Percentiles rank a stretch among this genome's conserved stretches.
Conservation (phyloP, 2,888 invertebrate genomes). For the Ormyrus rosae region DNA sequence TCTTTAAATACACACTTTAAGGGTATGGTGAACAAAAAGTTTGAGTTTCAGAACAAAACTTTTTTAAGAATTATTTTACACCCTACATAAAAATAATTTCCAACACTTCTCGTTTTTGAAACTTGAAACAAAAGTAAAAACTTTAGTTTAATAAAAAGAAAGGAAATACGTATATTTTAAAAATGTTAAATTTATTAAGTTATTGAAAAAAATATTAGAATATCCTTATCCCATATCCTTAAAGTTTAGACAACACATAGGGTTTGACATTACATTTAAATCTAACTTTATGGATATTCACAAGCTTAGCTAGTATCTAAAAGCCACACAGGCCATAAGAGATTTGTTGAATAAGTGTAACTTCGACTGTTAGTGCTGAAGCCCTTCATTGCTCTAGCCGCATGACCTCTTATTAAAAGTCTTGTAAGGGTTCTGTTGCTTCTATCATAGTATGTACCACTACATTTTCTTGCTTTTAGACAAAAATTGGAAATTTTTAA, state of each 20-base stretch:
- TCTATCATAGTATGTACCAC: conserved; percentile 6
- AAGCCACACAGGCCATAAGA: conserved; percentile 2
- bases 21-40: no score
- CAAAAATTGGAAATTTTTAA: background rate
- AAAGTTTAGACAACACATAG: conserved; percentile 7
- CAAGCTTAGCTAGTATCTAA: conserved; percentile 9
- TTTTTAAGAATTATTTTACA: background rate
- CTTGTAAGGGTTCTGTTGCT: conserved; percentile 46
- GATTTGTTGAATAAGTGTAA: conserved; percentile 3
- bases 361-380: conserved; percentile 34
- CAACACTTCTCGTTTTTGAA: no score
- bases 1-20: no score
- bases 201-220: background rate
- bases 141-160: no score
- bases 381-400: conserved; percentile 33
- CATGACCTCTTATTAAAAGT: conserved; percentile 25
- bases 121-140: no score
- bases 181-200: background rate
- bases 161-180: no score
- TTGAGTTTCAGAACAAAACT: no score
- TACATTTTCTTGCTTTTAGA: background rate
- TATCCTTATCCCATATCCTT: background rate
- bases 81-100: background rate
- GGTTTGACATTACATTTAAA: background rate
- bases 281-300: background rate